These are phyloP conservation scores for Etheostoma spectabile DNA, from an alignment of 2,113 vertebrate genomes.

Conservation along the genomic window DNA sequence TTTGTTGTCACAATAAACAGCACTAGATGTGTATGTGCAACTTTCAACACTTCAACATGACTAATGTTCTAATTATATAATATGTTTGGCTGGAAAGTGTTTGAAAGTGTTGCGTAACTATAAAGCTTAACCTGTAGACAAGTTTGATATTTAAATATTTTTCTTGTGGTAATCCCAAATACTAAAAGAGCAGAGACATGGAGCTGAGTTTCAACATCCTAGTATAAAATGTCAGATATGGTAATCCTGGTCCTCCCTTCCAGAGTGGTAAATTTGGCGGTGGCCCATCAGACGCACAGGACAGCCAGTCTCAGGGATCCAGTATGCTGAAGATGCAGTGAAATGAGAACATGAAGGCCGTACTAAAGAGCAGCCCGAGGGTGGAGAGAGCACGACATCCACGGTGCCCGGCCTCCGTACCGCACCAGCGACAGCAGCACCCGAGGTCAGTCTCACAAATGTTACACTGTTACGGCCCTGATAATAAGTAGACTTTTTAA, in stretches of 20 bases:
- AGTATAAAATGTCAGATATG: not conserved
- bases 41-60: not conserved
- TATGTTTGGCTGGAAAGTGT: not conserved
- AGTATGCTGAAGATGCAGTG: constrained; percentile 88
- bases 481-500: too few species aligned
- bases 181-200: constrained; percentile 6
- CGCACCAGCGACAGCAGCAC: constrained; percentile 88
- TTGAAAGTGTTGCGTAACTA: constrained; percentile 11
- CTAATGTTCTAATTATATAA: constrained; percentile 4
- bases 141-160: constrained; percentile 5
- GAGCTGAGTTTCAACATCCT: not conserved
- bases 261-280: constrained; percentile 94
- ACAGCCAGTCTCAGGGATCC: constrained; percentile 87
- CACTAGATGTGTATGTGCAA: not conserved
- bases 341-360: constrained; percentile 97
- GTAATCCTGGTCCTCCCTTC: not conserved
- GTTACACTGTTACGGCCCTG: not conserved
- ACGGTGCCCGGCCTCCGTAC: constrained; percentile 86
- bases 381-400: constrained; percentile 80
- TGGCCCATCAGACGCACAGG: constrained; percentile 76
- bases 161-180: not conserved
- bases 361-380: constrained; percentile 86
- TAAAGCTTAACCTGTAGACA: constrained; percentile 8
- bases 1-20: constrained; percentile 5
- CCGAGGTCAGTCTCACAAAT: constrained; percentile 76